These are phyloP conservation scores for Dipodomys ordii DNA, from an alignment of 2,113 vertebrate genomes.

Conservation along the genomic window DNA sequence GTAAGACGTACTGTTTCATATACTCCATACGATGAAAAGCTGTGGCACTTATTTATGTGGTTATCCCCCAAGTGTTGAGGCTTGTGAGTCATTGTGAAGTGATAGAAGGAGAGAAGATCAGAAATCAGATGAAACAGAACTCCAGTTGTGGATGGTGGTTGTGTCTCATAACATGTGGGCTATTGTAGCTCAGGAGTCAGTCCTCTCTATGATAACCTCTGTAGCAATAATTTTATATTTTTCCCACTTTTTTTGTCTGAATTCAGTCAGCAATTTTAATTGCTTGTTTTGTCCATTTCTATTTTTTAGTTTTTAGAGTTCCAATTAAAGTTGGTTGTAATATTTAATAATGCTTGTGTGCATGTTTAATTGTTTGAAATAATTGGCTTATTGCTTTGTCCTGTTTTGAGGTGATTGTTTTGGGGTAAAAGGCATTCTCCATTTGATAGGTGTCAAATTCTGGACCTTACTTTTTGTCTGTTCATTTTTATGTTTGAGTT, in stretches of 20 bases:
- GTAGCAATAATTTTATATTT: neutral
- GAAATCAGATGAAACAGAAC: neutral
- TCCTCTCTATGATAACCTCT: slow-evolving; percentile 17
- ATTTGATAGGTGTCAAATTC: neutral
- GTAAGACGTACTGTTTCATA: neutral
- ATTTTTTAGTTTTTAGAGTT: slow-evolving; percentile 47
- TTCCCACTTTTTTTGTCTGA: neutral
- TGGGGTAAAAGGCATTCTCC: neutral
- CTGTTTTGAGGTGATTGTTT: slow-evolving; percentile 4
- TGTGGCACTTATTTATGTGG: neutral
- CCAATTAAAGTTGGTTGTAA: slow-evolving; percentile 10
- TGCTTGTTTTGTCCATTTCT: slow-evolving; percentile 42
- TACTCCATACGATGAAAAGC: neutral
- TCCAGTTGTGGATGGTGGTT: neutral
- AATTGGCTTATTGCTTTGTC: neutral
- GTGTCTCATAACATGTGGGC: neutral
- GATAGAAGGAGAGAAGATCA: neutral
- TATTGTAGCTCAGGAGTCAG: neutral
- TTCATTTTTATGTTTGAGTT: slow-evolving; percentile 7
- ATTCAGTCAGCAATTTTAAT: neutral
- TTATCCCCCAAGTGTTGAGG: neutral
- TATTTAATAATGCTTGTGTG: neutral
- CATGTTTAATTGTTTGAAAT: neutral
- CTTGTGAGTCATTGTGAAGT: slow-evolving; percentile 9
- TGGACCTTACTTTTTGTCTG: neutral